phyloP scores from a whole-genome alignment of 2,797 vertebrate genomes.

The Chaenodraco wilsoni region DNA sequence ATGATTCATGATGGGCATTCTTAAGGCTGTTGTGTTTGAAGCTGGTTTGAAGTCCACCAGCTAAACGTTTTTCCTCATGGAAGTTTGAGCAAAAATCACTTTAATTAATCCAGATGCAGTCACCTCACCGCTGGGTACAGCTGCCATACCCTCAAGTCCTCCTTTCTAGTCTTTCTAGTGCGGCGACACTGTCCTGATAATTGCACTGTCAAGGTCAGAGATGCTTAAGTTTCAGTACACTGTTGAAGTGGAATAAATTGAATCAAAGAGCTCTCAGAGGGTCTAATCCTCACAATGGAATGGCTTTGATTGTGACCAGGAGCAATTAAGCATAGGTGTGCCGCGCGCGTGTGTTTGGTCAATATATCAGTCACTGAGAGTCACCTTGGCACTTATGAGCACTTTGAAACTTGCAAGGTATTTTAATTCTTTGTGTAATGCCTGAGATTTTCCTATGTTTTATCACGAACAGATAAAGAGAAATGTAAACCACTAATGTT shows the following conservation, averaged over 20 bases:
- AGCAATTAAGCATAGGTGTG: conserved; percentile 63
- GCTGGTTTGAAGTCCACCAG: conserved; percentile 61
- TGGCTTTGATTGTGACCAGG: conserved; percentile 71
- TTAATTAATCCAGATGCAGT: conserved; percentile 66
- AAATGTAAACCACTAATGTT: conserved; percentile 5
- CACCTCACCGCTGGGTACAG: conserved; percentile 59
- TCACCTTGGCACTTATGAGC: conserved; percentile 41
- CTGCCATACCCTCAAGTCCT: conserved; percentile 28
- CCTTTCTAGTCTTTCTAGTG: conserved; percentile 26
- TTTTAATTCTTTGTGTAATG: conserved; percentile 46
- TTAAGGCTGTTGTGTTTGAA: conserved; percentile 53
- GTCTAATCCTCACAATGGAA: conserved; percentile 66
- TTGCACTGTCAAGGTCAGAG: conserved; percentile 67
- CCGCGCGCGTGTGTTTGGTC: conserved; percentile 52
- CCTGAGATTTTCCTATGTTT: conserved; percentile 42
- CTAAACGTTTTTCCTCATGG: conserved; percentile 40
- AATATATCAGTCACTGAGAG: conserved; percentile 51
- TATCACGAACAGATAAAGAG: conserved; percentile 31
- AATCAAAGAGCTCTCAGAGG: conserved; percentile 68
- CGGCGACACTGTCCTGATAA: conserved; percentile 50
- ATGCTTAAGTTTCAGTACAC: conserved; percentile 63
- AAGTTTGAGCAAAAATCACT: conserved; percentile 60
- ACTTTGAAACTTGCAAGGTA: conserved; percentile 41
- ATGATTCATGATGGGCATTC: conserved; percentile 33
- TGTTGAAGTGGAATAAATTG: conserved; percentile 70